Evolutionary conservation across 2,888 invertebrate species (phyloP).

Genomic region (Malthinus seriepunctatus): DNA sequence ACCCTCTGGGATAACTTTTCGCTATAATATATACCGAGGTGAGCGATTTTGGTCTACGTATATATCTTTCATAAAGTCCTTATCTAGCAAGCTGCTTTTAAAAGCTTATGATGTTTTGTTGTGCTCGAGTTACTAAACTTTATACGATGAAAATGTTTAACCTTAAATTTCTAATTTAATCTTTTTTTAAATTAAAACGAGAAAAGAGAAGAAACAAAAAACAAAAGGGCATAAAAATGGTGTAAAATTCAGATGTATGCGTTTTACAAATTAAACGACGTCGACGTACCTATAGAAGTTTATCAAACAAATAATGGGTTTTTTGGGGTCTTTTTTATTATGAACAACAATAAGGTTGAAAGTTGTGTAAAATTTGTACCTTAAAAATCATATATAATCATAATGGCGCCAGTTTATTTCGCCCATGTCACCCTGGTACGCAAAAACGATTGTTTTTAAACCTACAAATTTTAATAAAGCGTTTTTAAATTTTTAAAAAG

Average conservation of each 20-base stretch:
- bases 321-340: constrained; percentile 8
- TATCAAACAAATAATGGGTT: constrained; percentile 17
- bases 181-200: neutral
- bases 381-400: constrained; percentile 17
- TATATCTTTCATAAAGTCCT: constrained; percentile 17
- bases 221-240: neutral
- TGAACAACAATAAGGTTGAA: constrained; percentile 12
- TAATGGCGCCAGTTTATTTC: constrained; percentile 19
- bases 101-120: constrained; percentile 31
- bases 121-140: constrained; percentile 32
- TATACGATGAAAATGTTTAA: neutral
- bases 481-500: too few species aligned
- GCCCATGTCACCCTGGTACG: neutral
- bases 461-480: neutral
- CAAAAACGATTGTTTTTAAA: neutral
- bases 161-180: neutral
- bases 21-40: constrained; percentile 32
- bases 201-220: constrained; percentile 8
- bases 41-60: constrained; percentile 31
- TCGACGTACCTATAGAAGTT: constrained; percentile 24
- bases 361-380: constrained; percentile 7
- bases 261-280: constrained; percentile 26
- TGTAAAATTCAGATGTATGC: constrained; percentile 27
- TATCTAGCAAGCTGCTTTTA: constrained; percentile 23
- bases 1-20: constrained; percentile 40